Conservation (phyloP, 2,888 invertebrate species). For the Rotaria sp. region DNA sequence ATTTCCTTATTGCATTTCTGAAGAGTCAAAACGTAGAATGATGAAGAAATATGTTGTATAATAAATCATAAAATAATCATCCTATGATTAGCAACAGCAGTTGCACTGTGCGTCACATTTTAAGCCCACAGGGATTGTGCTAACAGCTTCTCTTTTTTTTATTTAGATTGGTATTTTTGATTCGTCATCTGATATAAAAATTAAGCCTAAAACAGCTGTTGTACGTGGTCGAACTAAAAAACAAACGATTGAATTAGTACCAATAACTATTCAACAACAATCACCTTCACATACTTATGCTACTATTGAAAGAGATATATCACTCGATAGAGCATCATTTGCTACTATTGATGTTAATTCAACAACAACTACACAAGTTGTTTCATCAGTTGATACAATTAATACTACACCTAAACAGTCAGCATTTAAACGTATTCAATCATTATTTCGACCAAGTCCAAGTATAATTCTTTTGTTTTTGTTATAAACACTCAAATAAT, state of each 20-base stretch:
- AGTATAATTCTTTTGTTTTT: not conserved
- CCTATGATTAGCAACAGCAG: too few species aligned
- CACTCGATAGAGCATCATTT: not conserved
- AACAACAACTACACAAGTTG: not conserved
- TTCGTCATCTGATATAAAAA: too few species aligned
- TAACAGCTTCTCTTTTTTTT: too few species aligned
- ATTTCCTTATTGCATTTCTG: too few species aligned
- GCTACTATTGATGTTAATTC: not conserved
- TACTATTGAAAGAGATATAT: not conserved
- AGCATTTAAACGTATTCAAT: constrained; percentile 23
- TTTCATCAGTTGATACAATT: not conserved
- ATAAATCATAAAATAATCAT: too few species aligned
- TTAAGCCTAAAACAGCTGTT: not conserved
- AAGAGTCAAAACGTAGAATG: too few species aligned
- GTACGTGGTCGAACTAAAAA: not conserved
- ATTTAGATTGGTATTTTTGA: too few species aligned
- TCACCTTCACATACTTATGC: not conserved
- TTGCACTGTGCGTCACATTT: too few species aligned
- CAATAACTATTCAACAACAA: not conserved
- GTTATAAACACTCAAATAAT: too few species aligned
- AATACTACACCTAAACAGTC: not conserved
- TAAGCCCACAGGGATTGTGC: too few species aligned
- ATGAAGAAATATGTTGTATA: too few species aligned
- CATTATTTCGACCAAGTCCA: constrained; percentile 3
- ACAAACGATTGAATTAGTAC: not conserved